Evolutionary conservation across 2,113 vertebrate species (phyloP).

Genomic region (Marmota monax): DNA sequence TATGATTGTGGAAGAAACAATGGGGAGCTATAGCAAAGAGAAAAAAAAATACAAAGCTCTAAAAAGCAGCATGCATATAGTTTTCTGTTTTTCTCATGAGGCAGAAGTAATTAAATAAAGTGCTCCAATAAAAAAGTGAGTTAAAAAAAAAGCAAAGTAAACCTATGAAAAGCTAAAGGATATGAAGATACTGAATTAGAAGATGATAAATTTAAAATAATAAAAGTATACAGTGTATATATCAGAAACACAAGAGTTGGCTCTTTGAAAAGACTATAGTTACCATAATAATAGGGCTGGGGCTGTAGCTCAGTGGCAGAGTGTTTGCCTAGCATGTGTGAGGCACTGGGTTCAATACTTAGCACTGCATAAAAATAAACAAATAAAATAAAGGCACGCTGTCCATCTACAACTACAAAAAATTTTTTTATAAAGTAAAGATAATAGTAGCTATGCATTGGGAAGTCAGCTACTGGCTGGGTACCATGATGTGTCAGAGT

Average conservation of each 20-base stretch:
- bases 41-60: slow-evolving; percentile 25
- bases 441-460: background rate
- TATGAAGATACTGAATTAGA: slow-evolving; percentile 60
- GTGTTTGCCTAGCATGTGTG: no score
- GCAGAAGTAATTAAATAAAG: slow-evolving; percentile 67
- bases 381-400: no score
- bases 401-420: no score
- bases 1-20: slow-evolving; percentile 65
- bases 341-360: no score
- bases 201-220: slow-evolving; percentile 52
- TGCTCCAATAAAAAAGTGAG: slow-evolving; percentile 47
- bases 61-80: slow-evolving; percentile 38
- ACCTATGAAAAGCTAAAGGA: slow-evolving; percentile 57
- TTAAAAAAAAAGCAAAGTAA: slow-evolving; percentile 36
- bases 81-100: slow-evolving; percentile 70
- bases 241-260: background rate
- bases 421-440: background rate
- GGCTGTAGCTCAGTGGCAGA: no score
- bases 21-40: slow-evolving; percentile 49
- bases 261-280: slow-evolving; percentile 55
- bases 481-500: background rate
- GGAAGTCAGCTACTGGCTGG: background rate
- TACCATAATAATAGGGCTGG: background rate
- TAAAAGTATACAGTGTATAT: slow-evolving; percentile 18
- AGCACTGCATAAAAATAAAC: no score